Base-by-base conservation (phyloP, 2,113 vertebrate genomes). In the Nematolebias whitei region DNA sequence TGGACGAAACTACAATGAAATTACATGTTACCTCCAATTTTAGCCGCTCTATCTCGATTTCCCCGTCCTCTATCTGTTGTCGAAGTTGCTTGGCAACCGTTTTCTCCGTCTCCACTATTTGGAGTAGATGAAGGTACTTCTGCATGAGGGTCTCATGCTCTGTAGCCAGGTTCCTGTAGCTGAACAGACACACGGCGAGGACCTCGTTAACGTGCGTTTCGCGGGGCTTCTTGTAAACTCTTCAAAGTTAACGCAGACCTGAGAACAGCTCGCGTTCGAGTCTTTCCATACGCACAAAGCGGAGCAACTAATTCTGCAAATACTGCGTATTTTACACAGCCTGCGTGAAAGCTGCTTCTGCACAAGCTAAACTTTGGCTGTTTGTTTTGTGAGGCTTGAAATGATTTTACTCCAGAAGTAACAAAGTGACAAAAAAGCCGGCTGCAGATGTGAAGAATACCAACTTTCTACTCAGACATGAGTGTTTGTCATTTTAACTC, bases 81-180 rank as follows among this genome's bases (percentile, higher is more conserved):
- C 98, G 92, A 75, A 99, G 95, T 94, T 98, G 98, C 92, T 96
- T 98, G 83, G 96, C 98, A 93, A 98, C 98, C 0, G 93, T 98
- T 93, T 99, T 99, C 93, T 99, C 97, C 0, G 97, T 98, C 86
- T 99, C 98, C 90, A 99, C 96, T 19, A 99, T 97, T 92, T 99
- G 98, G 78, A 99, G 94, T 85, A 99, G 93, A 91, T 99, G 98
- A 77, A 98, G 94, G 90, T 99, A 96, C 93, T 99, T 99, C 93
- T 99, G 98, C 96, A 95, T 99, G 88, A 99, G 92, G 0, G 94
- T 94, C 83, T 99, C 96, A 18, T 99, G 96, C 89, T 99, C 97
- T 0, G 96, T 99, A 67, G 97, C 98, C 86, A 99, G 94, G 78
- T 94, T 96, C 91, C 95, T 93, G 90, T 98, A 99, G 91, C 97